These are phyloP conservation scores for Falco punctatus DNA, from an alignment of 2,113 vertebrate genomes.

Conservation along the genomic window DNA sequence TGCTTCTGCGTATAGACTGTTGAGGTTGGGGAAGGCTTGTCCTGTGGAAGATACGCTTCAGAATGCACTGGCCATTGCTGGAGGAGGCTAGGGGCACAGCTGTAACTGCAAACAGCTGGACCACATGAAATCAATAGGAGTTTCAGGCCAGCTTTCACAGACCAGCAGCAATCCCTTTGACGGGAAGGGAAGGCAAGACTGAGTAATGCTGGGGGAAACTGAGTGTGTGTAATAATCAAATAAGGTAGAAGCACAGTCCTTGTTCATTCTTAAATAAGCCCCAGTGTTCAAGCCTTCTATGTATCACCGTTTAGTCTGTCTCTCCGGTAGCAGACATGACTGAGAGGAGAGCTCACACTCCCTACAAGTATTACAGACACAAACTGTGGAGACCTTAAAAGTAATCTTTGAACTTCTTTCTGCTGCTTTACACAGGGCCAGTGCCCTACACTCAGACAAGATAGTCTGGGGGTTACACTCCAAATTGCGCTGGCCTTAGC, in stretches of 20 bases:
- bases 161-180: background rate
- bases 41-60: background rate
- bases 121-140: background rate
- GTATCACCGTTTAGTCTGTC: background rate
- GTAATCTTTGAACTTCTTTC: background rate
- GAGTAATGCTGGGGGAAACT: background rate
- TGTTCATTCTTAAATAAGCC: background rate
- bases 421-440: background rate
- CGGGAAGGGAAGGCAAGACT: background rate
- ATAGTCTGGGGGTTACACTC: background rate
- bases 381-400: background rate
- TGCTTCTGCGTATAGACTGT: background rate
- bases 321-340: background rate
- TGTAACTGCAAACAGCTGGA: background rate
- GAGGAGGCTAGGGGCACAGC: background rate
- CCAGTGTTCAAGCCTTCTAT: background rate
- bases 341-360: background rate
- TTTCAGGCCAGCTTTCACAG: background rate
- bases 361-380: background rate
- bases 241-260: background rate
- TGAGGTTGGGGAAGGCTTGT: background rate
- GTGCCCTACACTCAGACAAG: background rate
- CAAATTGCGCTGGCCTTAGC: background rate
- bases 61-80: background rate
- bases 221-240: background rate